Base-by-base conservation (phyloP, 2,888 invertebrate species). In the Mimumesa dahlbomi region DNA sequence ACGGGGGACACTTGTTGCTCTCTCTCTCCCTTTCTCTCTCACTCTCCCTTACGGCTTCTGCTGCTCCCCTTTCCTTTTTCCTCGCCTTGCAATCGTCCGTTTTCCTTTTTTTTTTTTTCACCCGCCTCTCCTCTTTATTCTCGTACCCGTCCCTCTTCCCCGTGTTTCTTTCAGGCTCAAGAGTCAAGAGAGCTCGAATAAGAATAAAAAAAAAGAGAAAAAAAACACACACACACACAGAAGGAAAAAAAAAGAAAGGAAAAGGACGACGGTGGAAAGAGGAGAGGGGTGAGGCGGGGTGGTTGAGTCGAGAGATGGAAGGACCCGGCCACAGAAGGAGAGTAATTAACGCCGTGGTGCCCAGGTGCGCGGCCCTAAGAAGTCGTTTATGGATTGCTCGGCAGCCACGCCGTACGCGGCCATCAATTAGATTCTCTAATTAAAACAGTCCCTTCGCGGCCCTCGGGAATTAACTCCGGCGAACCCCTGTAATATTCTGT, bases 191-290 rank as follows among this genome's bases (percentile, higher is more conserved):
- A 38, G 46, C 21, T 36, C 36, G 19, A 40, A 38, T 31, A n/a
- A 40, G 42, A 49, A 19, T 18, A 18, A 43, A 46, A 29, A 49
- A n/a, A 40, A 42, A 54, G 14, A 14, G 21, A 43, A 38, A 29
- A 64, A 46, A n/a, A n/a, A n/a, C n/a, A n/a, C n/a, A n/a, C n/a
- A n/a, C n/a, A n/a, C n/a, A n/a, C n/a, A n/a, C n/a, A n/a, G 70
- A 22, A 11, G 21, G 43, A 59, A 45, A 67, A 29, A 91, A 91
- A 91, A 91, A 91, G 91, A 91, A 90, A 91, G 90, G 91, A 91
- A 76, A 90, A 90, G 90, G 91, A 90, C 91, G 91, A 91, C 90
- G 73, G 75, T 75, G 52, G 69, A 54, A 46, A 49, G 56, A 11
- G 22, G 14, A 7, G n/a, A 18, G 16, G 21, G 53, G 40, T 46